A percentile compares a stretch with the other conserved stretches of the same genome.
Evolutionary conservation across 2,113 vertebrate species (phyloP).

Genomic region (Leucoraja erinaceus): DNA sequence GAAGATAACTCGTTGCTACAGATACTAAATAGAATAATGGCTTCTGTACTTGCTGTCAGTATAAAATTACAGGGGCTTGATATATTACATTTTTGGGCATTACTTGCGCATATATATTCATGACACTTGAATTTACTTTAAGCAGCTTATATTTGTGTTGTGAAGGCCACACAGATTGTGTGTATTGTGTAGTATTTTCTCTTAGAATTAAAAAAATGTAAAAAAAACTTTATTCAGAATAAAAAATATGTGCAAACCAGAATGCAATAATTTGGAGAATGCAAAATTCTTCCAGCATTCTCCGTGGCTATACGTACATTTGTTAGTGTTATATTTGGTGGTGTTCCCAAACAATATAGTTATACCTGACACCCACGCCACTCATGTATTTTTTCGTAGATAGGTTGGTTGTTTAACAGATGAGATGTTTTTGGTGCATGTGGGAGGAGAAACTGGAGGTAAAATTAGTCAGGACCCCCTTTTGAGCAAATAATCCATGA

Average conservation of each 20-base stretch:
- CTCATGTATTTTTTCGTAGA: not conserved
- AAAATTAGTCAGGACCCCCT: not conserved
- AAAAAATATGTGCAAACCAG: too few species aligned
- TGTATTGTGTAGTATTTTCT: not conserved
- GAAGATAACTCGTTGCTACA: not conserved
- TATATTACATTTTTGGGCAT: not conserved
- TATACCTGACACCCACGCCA: too few species aligned
- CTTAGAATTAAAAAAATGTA: too few species aligned
- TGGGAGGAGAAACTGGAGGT: not conserved
- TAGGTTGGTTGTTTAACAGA: not conserved
- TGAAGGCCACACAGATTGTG: not conserved
- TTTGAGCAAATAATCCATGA: not conserved
- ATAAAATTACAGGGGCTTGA: not conserved
- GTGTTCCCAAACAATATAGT: too few species aligned
- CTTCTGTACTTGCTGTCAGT: not conserved
- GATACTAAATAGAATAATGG: not conserved
- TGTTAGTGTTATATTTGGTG: too few species aligned
- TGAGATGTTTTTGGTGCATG: not conserved
- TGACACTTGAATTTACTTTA: not conserved
- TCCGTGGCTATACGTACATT: too few species aligned
- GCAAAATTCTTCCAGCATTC: too few species aligned
- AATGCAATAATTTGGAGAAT: too few species aligned
- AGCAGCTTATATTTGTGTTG: not conserved
- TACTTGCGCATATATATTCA: not conserved
- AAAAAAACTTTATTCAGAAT: too few species aligned